phyloP scores from a whole-genome alignment of 2,888 invertebrate species.

The Sceliomorpha sp. region DNA sequence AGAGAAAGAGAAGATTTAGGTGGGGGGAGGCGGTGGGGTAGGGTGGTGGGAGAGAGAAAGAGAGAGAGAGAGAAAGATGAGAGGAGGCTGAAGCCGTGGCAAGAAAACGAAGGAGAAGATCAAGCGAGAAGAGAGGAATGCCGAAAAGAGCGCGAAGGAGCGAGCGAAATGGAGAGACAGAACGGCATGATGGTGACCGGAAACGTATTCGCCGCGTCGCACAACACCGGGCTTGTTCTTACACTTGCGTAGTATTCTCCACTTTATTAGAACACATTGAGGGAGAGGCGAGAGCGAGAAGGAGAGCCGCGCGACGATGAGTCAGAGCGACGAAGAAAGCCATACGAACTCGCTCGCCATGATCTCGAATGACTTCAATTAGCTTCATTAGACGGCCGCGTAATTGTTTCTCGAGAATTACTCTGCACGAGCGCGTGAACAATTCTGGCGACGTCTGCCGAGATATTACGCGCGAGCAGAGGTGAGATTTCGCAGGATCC shows the following conservation, averaged over 20 bases:
- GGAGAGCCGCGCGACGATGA: constrained; percentile 29
- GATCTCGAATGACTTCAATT: constrained; percentile 79
- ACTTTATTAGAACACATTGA: constrained; percentile 62
- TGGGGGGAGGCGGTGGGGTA: constrained; percentile 4
- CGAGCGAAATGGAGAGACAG: constrained; percentile 24
- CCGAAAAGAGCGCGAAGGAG: constrained; percentile 25
- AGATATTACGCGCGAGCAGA: constrained; percentile 25
- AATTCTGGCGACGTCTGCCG: constrained; percentile 17
- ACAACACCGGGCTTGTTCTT: constrained; percentile 59
- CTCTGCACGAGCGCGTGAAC: constrained; percentile 40
- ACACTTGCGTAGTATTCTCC: constrained; percentile 57
- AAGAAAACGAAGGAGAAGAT: constrained; percentile 15
- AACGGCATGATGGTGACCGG: constrained; percentile 68
- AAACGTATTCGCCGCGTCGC: constrained; percentile 68
- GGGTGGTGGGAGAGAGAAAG: constrained; percentile 36
- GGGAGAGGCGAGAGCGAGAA: constrained; percentile 45
- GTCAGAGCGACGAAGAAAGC: constrained; percentile 37
- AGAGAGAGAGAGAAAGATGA: constrained; percentile 13
- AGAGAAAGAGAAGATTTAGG: constrained; percentile 13
- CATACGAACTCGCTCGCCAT: constrained; percentile 65
- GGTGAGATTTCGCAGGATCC: no score
- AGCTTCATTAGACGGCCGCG: constrained; percentile 71
- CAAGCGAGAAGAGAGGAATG: constrained; percentile 19
- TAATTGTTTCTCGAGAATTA: constrained; percentile 78
- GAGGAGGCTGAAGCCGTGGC: constrained; percentile 2